Evolutionary conservation across 2,888 invertebrate species (phyloP).

Genomic region (Odontothrips loti): DNA sequence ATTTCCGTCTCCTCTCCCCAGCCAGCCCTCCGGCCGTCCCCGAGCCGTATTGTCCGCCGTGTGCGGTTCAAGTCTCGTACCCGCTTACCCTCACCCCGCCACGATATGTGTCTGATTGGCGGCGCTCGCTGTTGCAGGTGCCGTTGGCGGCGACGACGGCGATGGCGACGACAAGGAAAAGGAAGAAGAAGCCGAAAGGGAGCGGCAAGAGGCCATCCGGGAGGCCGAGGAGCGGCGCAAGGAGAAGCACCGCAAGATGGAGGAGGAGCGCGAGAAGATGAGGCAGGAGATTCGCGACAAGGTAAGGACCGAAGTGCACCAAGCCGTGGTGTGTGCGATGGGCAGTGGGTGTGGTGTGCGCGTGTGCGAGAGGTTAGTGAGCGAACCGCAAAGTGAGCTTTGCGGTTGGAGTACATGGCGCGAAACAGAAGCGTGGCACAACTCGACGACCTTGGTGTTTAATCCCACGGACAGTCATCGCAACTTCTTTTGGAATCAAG

Average conservation of each 20-base stretch:
- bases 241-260: conserved; percentile 99
- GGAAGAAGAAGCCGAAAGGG: conserved; percentile 97
- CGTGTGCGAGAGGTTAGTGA: not conserved
- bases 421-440: no score
- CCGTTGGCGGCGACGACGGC: conserved; percentile 77
- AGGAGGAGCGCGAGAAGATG: conserved; percentile 98
- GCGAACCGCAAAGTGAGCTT: not conserved
- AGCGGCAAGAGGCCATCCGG: conserved; percentile 93
- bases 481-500: no score
- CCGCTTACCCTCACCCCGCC: no score
- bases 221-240: conserved; percentile 98
- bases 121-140: conserved; percentile 57
- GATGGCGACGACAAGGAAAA: conserved; percentile 95
- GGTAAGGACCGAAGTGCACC: conserved; percentile 54
- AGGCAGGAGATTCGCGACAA: conserved; percentile 98
- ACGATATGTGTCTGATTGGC: no score
- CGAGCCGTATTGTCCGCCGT: no score
- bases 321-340: not conserved
- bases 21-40: not conserved
- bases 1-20: not conserved
- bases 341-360: not conserved
- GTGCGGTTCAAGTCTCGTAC: no score
- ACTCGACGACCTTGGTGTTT: no score
- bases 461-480: no score
- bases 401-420: no score